Conservation (phyloP, 2,797 vertebrate genomes). For the Florisuga fusca region DNA sequence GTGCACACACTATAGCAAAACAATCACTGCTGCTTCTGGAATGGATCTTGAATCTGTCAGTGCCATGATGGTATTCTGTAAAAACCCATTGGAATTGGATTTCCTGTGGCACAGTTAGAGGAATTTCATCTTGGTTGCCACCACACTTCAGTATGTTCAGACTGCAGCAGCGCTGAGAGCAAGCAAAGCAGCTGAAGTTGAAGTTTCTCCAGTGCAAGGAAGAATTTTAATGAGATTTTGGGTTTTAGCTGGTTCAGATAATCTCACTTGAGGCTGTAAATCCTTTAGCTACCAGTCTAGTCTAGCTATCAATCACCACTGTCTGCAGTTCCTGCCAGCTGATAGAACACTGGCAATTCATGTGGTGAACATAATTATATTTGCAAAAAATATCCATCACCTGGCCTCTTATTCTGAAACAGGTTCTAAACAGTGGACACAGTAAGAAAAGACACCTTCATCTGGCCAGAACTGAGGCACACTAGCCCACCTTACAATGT, state of each 20-base stretch:
- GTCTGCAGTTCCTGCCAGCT: neutral
- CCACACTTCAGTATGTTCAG: neutral
- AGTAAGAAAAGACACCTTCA: neutral
- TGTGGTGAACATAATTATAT: neutral
- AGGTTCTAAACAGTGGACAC: neutral
- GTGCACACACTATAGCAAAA: neutral
- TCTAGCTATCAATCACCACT: neutral
- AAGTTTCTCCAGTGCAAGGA: neutral
- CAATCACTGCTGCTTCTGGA: neutral
- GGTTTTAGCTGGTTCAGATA: neutral
- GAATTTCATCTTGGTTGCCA: neutral
- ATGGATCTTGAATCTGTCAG: neutral
- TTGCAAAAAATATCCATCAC: neutral
- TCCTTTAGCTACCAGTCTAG: neutral
- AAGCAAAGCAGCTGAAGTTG: neutral
- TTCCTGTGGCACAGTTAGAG: neutral
- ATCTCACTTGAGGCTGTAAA: neutral
- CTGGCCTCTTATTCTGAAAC: neutral
- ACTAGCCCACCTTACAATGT: neutral
- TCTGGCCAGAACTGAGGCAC: neutral
- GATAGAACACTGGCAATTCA: neutral
- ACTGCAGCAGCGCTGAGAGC: neutral
- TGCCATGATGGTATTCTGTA: neutral
- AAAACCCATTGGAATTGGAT: neutral
- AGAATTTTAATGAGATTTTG: neutral